Percentiles rank a stretch among this genome's conserved stretches.
Evolutionary conservation across 2,113 vertebrate genomes (phyloP).

Genomic region (Muscicapa adusta): DNA sequence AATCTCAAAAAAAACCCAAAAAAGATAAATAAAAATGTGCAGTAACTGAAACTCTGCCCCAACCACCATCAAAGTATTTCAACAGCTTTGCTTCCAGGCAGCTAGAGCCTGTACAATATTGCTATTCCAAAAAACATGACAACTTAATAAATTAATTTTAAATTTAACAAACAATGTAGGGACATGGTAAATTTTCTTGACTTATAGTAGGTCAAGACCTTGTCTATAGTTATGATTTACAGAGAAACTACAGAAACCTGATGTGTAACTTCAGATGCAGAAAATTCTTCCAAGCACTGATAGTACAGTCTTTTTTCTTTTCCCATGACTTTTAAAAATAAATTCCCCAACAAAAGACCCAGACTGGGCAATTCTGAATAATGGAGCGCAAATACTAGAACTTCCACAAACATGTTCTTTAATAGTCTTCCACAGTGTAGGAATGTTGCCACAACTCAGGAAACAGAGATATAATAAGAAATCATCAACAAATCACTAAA

Average conservation of each 20-base stretch:
- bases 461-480: not conserved
- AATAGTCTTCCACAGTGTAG: not conserved
- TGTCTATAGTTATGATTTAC: not conserved
- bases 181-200: not conserved
- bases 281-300: not conserved
- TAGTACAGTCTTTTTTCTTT: not conserved
- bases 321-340: not conserved
- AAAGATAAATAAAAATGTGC: not conserved
- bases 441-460: not conserved
- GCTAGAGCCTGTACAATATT: not conserved
- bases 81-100: not conserved
- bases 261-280: not conserved
- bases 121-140: not conserved
- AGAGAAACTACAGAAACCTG: not conserved
- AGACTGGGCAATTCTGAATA: not conserved
- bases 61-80: not conserved
- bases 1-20: conserved; percentile 78
- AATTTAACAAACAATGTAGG: not conserved
- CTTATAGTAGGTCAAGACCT: not conserved
- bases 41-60: not conserved
- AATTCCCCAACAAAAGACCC: not conserved
- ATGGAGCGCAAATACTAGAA: not conserved
- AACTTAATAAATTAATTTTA: not conserved
- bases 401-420: not conserved
- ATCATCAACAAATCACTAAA: not conserved